These are phyloP conservation scores for Macrophya annulata DNA, from an alignment of 2,888 invertebrate genomes.

Conservation along the genomic window DNA sequence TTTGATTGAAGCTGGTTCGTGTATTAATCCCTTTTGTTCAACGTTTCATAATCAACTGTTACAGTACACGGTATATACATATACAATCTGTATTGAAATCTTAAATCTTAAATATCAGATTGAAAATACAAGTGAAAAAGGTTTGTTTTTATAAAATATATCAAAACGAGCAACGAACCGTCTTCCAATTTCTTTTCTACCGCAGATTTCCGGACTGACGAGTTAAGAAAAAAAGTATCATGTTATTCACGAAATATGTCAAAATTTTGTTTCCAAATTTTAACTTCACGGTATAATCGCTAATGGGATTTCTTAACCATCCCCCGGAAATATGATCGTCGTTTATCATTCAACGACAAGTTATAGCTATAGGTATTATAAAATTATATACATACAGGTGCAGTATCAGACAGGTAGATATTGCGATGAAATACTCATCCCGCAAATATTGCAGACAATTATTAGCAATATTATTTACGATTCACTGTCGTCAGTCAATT, in stretches of 20 bases:
- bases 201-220: slow-evolving; percentile 19
- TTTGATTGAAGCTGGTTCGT: not conserved
- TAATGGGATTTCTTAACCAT: slow-evolving; percentile 26
- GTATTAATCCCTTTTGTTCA: not conserved
- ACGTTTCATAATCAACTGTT: not conserved
- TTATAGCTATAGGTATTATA: no score
- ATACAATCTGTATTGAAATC: no score
- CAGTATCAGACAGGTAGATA: no score
- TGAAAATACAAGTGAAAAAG: not conserved
- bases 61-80: no score
- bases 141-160: not conserved
- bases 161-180: not conserved
- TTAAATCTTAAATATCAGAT: not conserved
- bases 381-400: no score
- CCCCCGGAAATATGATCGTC: not conserved
- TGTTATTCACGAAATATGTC: slow-evolving; percentile 17
- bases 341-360: slow-evolving; percentile 16
- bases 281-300: not conserved
- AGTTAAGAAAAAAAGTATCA: not conserved
- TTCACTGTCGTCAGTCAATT: not conserved
- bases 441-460: not conserved
- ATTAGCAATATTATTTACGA: not conserved
- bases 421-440: not conserved
- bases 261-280: not conserved
- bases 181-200: slow-evolving; percentile 7